Evolutionary conservation across 2,888 invertebrate species (phyloP), one percentile per base, ranked within the genome.

Genomic region (Molanna angustata): DNA sequence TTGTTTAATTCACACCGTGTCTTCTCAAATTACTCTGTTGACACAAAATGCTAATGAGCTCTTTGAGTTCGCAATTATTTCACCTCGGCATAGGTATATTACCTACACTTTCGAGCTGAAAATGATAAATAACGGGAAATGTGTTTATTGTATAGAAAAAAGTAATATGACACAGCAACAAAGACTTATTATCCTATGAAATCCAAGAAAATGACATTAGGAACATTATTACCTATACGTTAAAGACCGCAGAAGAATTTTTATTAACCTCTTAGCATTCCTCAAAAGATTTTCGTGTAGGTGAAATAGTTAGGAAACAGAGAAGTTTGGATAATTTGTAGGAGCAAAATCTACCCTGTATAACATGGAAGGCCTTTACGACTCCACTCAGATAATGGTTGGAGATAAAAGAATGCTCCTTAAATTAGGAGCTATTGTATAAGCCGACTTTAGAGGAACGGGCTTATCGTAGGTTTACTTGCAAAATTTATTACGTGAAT

Each of bases 351-450:
- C n/a, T n/a, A n/a, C n/a, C n/a, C n/a, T 18, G 47, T 37, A 47
- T 4, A 27, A 27, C 4, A 4, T 17, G 37, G 22, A 37, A 47
- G 37, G 47, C 35, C 47, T 47, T 47, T 47, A 47, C 35, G 27
- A 35, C 47, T 20, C n/a, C n/a, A n/a, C n/a, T 37, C 16, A 47
- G 37, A 47, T 47, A 47, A 47, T 47, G 35, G 47, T 22, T 35
- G 20, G 11, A 37, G 47, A 47, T 47, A 47, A 47, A 47, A 47
- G 47, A 47, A 37, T 37, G 47, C 47, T 47, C 37, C 47, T 35
- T 47, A 47, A 47, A 47, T 47, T 47, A 47, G 47, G 22, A 47
- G 47, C 47, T 47, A 47, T 47, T 47, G 47, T 47, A 39, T 47
- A 47, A 47, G 47, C 47, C 37, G 22, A 35, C 37, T 16, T 37